Evolutionary conservation across 2,888 invertebrate species (phyloP).

Genomic region (Noctua pronuba): DNA sequence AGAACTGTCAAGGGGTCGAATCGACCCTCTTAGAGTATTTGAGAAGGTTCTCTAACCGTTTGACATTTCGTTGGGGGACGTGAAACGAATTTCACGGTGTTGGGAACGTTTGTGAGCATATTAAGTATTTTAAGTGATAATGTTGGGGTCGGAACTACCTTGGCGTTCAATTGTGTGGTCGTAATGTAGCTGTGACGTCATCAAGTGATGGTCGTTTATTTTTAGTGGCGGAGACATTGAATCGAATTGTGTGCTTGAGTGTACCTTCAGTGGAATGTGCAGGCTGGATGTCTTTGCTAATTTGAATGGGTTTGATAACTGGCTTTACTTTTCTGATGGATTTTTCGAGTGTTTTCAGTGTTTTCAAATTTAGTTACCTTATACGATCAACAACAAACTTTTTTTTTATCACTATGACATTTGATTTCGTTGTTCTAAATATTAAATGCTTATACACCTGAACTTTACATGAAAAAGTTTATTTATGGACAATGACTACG

Average conservation of each 20-base stretch:
- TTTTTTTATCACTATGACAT: not conserved
- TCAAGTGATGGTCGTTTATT: conserved; percentile 45
- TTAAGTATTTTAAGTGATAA: conserved; percentile 77
- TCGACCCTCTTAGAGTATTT: conserved; percentile 72
- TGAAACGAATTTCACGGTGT: conserved; percentile 82
- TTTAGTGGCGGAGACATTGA: conserved; percentile 43
- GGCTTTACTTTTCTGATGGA: not conserved
- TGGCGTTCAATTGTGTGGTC: conserved; percentile 61
- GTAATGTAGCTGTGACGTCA: conserved; percentile 61
- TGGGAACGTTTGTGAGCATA: conserved; percentile 75
- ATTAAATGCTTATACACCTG: not conserved
- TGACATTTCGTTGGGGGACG: conserved; percentile 82
- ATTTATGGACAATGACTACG: not conserved
- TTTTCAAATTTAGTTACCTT: not conserved
- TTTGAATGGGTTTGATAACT: not conserved
- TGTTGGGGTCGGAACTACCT: conserved; percentile 60
- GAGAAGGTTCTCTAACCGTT: conserved; percentile 67
- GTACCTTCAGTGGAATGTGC: not conserved
- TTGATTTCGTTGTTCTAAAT: not conserved
- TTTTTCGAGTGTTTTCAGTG: not conserved
- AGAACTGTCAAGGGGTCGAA: conserved; percentile 82
- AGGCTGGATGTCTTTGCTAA: conserved; percentile 2
- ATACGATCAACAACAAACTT: not conserved
- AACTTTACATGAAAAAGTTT: not conserved
- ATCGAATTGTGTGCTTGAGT: conserved; percentile 30